Percentiles rank a stretch among this genome's conserved stretches.
These are phyloP conservation scores for Lepidothrix coronata DNA, from an alignment of 2,113 vertebrate species.

Conservation along the genomic window DNA sequence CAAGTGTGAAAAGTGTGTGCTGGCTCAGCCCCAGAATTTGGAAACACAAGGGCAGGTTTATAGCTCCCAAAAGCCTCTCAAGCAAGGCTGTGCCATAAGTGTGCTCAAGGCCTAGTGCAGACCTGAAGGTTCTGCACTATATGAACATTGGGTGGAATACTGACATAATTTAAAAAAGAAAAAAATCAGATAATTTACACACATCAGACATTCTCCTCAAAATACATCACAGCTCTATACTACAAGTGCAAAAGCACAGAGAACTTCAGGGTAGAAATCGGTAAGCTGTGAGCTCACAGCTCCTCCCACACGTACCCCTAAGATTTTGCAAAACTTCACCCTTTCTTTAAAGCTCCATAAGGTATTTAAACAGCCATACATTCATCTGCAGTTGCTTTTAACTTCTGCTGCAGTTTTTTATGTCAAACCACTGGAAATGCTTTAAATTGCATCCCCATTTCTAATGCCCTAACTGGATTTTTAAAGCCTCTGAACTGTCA, in stretches of 20 bases:
- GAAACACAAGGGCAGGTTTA: not conserved
- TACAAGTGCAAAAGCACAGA: not conserved
- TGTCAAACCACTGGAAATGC: not conserved
- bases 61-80: not conserved
- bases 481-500: not conserved
- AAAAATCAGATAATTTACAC: accelerated
- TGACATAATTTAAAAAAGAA: not conserved
- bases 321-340: not conserved
- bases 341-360: not conserved
- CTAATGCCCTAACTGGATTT: not conserved
- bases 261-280: not conserved
- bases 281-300: not conserved
- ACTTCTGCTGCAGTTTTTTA: not conserved
- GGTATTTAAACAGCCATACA: not conserved
- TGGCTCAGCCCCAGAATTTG: not conserved
- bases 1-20: not conserved
- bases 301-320: not conserved
- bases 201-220: not conserved
- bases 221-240: not conserved
- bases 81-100: accelerated
- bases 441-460: not conserved
- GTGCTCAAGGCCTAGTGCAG: accelerated
- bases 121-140: not conserved
- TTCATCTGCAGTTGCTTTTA: not conserved
- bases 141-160: not conserved